Conservation (phyloP, 2,888 invertebrate species). For the Heliconius erato region DNA sequence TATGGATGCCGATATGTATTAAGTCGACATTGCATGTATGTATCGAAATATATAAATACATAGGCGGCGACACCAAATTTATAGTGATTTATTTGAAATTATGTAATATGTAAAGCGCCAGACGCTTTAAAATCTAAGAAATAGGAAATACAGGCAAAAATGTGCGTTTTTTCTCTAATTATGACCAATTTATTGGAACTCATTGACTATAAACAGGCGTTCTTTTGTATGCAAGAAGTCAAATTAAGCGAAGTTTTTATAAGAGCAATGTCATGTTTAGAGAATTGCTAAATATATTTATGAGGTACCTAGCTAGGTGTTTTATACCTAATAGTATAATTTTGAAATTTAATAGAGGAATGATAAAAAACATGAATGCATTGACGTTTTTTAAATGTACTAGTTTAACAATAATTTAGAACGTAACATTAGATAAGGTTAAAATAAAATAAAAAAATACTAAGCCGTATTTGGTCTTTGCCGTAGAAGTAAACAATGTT, state of each 20-base stretch:
- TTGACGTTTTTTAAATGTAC: neutral
- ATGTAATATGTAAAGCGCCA: no score
- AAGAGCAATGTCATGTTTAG: constrained; percentile 16
- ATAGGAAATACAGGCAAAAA: neutral
- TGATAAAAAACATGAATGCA: neutral
- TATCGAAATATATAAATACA: neutral
- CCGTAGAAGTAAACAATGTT: neutral
- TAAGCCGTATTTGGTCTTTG: neutral
- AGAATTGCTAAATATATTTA: constrained; percentile 32
- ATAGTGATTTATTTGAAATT: neutral
- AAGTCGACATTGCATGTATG: neutral
- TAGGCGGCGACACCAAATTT: neutral
- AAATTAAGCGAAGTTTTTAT: neutral
- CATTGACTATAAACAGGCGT: neutral
- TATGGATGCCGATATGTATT: neutral
- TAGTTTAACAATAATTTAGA: neutral
- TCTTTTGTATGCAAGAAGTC: constrained; percentile 13
- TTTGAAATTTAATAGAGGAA: neutral
- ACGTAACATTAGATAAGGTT: neutral
- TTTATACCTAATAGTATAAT: neutral
- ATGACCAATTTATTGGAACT: neutral
- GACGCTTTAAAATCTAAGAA: no score
- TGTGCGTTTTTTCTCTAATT: neutral
- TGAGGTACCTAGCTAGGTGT: neutral
- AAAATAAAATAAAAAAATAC: constrained; percentile 5